Percentiles rank a stretch among this genome's conserved stretches.
These are phyloP conservation scores for Drosophila willistoni DNA, from an alignment of 1,140 invertebrate species.

Conservation along the genomic window DNA sequence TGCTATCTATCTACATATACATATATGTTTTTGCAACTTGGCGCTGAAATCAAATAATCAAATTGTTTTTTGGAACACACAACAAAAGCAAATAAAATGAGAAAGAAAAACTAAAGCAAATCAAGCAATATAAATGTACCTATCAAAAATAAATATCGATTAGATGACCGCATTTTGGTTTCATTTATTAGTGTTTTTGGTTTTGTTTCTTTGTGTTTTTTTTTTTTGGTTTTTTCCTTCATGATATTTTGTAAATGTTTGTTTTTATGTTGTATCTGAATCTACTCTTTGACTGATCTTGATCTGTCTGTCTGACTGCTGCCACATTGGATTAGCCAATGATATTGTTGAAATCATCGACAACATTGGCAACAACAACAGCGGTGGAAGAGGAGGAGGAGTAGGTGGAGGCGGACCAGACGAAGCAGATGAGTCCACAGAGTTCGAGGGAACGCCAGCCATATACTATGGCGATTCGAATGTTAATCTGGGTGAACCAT, in stretches of 20 bases:
- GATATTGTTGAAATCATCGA: slow-evolving; percentile 26
- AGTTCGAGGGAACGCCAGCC: slow-evolving; percentile 48
- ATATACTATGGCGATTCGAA: slow-evolving; percentile 75
- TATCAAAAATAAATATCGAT: slow-evolving; percentile 26
- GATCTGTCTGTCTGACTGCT: slow-evolving; percentile 30
- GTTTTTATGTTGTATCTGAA: slow-evolving; percentile 24
- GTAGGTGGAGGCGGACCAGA: neutral
- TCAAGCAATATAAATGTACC: slow-evolving; percentile 50
- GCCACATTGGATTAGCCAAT: slow-evolving; percentile 39
- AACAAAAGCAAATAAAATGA: slow-evolving; percentile 41
- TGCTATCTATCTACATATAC: slow-evolving; percentile 36
- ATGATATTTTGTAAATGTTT: slow-evolving; percentile 29
- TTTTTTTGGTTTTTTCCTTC: slow-evolving; percentile 26
- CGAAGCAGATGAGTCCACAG: slow-evolving; percentile 45
- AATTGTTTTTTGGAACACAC: slow-evolving; percentile 36
- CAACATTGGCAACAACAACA: slow-evolving; percentile 21
- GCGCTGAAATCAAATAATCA: slow-evolving; percentile 81
- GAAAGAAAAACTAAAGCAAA: slow-evolving; percentile 50
- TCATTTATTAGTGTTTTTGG: neutral
- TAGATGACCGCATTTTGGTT: slow-evolving; percentile 16
- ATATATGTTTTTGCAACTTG: slow-evolving; percentile 67
- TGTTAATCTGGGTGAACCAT: slow-evolving; percentile 77
- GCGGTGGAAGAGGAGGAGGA: slow-evolving; percentile 16
- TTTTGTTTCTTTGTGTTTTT: slow-evolving; percentile 15
- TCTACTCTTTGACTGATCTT: slow-evolving; percentile 23